These are phyloP conservation scores for Phataginus tricuspis DNA, from an alignment of 2,797 vertebrate genomes.

Conservation along the genomic window DNA sequence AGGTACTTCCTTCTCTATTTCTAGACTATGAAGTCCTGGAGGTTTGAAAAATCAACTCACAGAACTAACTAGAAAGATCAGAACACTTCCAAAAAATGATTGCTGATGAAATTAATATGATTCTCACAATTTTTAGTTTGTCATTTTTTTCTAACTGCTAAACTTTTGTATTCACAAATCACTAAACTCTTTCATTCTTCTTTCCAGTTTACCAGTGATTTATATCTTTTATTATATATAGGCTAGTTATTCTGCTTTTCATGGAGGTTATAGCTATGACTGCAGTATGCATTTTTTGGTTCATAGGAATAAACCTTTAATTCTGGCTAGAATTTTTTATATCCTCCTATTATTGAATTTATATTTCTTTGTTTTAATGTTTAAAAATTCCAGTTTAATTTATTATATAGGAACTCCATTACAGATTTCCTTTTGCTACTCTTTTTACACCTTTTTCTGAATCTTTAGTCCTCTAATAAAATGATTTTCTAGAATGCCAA, in stretches of 20 bases:
- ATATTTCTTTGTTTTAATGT: conserved; percentile 67
- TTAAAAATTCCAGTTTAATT: conserved; percentile 67
- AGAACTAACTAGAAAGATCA: neutral
- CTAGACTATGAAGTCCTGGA: neutral
- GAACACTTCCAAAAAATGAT: neutral
- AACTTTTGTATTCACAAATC: neutral
- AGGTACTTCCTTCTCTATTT: neutral
- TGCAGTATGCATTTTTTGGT: neutral
- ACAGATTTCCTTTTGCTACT: conserved; percentile 13
- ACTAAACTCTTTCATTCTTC: conserved; percentile 31
- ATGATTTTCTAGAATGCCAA: conserved; percentile 34
- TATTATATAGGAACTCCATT: conserved; percentile 44
- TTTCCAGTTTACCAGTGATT: conserved; percentile 46
- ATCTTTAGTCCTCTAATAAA: conserved; percentile 29
- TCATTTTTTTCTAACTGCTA: neutral
- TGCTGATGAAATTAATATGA: neutral
- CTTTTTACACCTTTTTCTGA: neutral
- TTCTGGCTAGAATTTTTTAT: conserved; percentile 42
- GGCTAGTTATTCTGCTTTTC: conserved; percentile 57
- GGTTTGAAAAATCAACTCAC: neutral
- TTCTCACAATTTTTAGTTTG: neutral
- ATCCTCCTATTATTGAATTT: conserved; percentile 59
- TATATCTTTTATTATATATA: conserved; percentile 58
- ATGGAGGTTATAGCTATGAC: conserved; percentile 45
- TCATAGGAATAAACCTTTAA: conserved; percentile 48